Evolutionary conservation across 2,888 invertebrate species (phyloP), one percentile per base, ranked within the genome.

Genomic region (Cephalotes varians): DNA sequence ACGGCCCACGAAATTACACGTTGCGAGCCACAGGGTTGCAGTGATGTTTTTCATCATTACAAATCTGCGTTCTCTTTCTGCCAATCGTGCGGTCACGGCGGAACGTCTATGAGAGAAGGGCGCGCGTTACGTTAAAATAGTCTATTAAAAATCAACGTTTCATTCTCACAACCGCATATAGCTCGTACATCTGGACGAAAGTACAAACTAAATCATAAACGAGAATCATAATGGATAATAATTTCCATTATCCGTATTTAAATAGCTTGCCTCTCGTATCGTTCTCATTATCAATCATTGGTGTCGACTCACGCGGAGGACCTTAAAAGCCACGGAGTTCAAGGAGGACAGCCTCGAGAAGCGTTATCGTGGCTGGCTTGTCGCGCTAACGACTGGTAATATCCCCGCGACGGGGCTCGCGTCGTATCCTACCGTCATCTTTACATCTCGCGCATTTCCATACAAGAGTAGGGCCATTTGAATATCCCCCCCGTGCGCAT

Each of bases 1-100:
- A 91, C 92, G 90, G 91, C 91, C 91, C 92, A 90, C 92, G 86
- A 94, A 94, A 94, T 94, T 94, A 94, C 90, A 93, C 85, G 89
- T 87, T 85, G 84, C 86, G 88, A 82, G 85, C 85, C 88, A 84
- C 87, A 37, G 65, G 82, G 40, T 47, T 65, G 82, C 71, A 72
- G 67, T 47, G 69, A 84, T 84, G 84, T 28, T 85, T 73, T 81
- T 77, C 47, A 64, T 83, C 83, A 83, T 74, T 81, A 82, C 84
- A 72, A 65, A 65, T 83, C 71, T 2, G 49, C 81, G 64, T 25
- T 40, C 72, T 25, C 62, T 44, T 56, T 40, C 81, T 71, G 40
- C 64, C 81, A 69, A 67, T 49, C 44, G 69, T 47, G 31, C 62
- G 18, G 40, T 31, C n/a, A 21, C 44, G 40, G 54, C 56, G 60